Conservation (phyloP, 2,797 vertebrate genomes). For the Phoebastria nigripes region DNA sequence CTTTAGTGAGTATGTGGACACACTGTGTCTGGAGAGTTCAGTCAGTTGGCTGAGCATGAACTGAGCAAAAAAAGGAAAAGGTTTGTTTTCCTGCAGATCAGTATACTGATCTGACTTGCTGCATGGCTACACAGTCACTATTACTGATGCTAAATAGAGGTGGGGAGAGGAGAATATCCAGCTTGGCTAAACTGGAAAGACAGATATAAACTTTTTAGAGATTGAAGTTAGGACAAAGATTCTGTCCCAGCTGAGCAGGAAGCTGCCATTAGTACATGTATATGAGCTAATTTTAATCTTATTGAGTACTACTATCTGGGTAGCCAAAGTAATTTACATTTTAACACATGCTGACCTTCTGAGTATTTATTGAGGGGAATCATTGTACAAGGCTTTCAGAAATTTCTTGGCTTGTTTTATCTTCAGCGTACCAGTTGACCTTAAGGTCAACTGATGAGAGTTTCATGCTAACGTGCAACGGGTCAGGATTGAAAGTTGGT, state of each 20-base stretch:
- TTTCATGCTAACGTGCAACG: neutral
- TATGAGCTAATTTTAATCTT: neutral
- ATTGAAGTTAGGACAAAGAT: neutral
- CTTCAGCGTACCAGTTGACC: neutral
- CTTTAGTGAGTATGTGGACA: neutral
- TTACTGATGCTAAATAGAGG: neutral
- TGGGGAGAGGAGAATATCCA: neutral
- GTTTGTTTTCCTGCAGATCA: neutral
- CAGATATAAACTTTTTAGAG: neutral
- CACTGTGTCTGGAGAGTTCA: neutral
- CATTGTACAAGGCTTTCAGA: neutral
- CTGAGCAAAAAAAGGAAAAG: neutral
- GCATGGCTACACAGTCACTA: neutral
- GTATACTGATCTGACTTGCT: neutral
- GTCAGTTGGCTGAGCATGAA: neutral
- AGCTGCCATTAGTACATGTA: neutral
- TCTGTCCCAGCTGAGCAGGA: neutral
- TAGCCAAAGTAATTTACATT: neutral
- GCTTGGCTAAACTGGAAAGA: neutral
- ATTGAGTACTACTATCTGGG: neutral
- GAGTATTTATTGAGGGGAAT: neutral
- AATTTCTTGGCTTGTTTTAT: neutral
- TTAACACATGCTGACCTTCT: neutral
- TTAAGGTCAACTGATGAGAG: neutral
- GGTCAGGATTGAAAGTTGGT: neutral